Evolutionary conservation across 1,140 invertebrate genomes (phyloP), one percentile per base, ranked within the genome.

Genomic region (Drosophila carrolli): DNA sequence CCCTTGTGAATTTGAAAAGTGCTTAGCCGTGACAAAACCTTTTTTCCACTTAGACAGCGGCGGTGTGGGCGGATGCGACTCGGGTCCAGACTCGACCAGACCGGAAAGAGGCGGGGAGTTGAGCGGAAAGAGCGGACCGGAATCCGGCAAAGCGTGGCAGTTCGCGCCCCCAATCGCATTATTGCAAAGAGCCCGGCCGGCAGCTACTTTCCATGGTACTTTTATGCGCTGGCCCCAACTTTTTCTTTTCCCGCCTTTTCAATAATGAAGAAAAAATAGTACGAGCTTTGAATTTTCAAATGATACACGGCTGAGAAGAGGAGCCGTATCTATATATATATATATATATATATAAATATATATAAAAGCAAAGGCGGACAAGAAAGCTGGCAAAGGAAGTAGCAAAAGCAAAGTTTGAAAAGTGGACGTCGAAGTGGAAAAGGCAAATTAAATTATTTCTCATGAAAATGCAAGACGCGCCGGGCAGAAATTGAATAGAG

Each of bases 401-500:
- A 66, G 63, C 67, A 55, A 74, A 84, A 74, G 79, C 75, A 82
- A 84, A 84, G 81, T 84, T 84, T 80, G 81, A 76, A 84, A 84
- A 80, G 73, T 84, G 81, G 81, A 84, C 81, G 81, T 76, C 81
- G 76, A 84, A 80, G 81, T 80, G 81, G 81, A 84, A 80, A 84
- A 85, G 81, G 81, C 81, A 84, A 84, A 84, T 84, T 84, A 84
- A 84, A 84, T 84, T 83, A 83, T 83, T 67, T 83, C 81, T 83
- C 81, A 84, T 83, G 80, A 77, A 79, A 84, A 84, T 79, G 81
- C 75, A 75, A 74, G 70, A 56, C 51, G 71, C 44, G 59, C 37
- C 44, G 32, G 62, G 44, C 37, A 23, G 48, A 56, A 81, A 85
- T 81, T 85, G 81, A 85, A 83, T 81, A 48, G 66, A 48, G 66